Conservation (phyloP, 2,888 invertebrate species). For the Hedya salicella region DNA sequence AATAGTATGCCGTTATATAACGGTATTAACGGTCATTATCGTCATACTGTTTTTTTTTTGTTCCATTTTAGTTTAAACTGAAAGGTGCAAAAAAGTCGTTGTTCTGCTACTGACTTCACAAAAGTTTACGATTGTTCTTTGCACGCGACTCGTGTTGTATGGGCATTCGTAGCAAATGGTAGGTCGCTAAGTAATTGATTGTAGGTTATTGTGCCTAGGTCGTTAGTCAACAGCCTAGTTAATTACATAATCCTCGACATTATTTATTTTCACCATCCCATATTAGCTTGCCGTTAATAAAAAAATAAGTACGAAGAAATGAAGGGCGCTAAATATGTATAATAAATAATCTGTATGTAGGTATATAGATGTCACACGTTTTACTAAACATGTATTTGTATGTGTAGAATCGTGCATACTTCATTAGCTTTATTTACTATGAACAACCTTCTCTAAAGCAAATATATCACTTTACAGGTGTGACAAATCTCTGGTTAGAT, state of each 20-base stretch:
- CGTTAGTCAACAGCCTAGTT: conserved; percentile 48
- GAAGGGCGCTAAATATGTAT: no score
- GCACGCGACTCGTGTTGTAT: no score
- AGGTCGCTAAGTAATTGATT: conserved; percentile 11
- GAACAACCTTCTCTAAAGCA: conserved; percentile 9
- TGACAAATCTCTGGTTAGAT: not conserved
- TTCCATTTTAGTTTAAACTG: no score
- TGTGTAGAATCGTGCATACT: conserved; percentile 7
- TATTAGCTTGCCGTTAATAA: not conserved
- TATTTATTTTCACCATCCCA: not conserved
- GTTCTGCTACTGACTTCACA: no score
- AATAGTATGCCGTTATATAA: no score
- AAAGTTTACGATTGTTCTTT: no score
- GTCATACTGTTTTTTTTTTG: no score
- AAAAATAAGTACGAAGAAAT: not conserved
- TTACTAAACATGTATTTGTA: not conserved
- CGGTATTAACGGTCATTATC: no score
- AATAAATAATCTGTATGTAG: no score
- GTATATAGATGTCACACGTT: no score
- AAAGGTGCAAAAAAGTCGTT: no score
- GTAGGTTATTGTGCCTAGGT: conserved; percentile 40
- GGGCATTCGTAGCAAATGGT: not conserved
- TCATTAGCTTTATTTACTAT: conserved; percentile 15
- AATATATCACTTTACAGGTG: conserved; percentile 7
- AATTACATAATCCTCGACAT: conserved; percentile 41